These are phyloP conservation scores for Pluvialis apricaria DNA, from an alignment of 2,113 vertebrate genomes.

Conservation along the genomic window DNA sequence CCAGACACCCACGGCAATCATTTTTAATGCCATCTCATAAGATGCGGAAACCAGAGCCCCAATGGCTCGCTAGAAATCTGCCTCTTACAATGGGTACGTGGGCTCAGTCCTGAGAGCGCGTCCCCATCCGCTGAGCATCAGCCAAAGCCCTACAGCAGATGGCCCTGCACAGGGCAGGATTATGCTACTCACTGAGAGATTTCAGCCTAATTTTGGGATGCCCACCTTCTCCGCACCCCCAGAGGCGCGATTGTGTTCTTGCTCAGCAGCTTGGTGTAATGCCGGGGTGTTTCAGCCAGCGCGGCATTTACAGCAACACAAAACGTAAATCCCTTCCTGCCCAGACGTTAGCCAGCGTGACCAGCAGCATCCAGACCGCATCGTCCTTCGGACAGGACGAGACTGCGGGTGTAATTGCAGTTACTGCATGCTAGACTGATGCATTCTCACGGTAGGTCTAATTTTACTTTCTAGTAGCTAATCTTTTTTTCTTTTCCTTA, in stretches of 20 bases:
- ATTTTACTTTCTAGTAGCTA: not conserved
- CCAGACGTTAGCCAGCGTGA: not conserved
- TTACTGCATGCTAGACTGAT: not conserved
- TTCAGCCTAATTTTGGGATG: not conserved
- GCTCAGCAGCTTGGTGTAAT: not conserved
- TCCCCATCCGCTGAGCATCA: not conserved
- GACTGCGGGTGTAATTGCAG: not conserved
- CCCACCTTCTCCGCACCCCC: too few relatives aligned
- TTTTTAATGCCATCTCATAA: not conserved
- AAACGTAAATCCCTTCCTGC: not conserved
- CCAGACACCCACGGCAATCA: not conserved
- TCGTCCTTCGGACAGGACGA: not conserved
- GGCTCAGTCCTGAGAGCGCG: not conserved
- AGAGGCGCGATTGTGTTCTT: rapidly evolving
- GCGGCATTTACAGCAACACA: not conserved
- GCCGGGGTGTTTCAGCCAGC: not conserved
- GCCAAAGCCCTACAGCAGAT: not conserved
- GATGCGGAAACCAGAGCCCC: not conserved
- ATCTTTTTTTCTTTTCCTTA: not conserved
- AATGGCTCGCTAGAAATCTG: not conserved
- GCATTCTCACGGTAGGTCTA: not conserved
- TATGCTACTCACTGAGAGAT: not conserved
- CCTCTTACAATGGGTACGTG: not conserved
- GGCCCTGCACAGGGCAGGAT: not conserved
- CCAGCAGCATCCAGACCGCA: not conserved